Conservation (phyloP, 2,113 vertebrate genomes). For the Ptychochromis oligacanthus region DNA sequence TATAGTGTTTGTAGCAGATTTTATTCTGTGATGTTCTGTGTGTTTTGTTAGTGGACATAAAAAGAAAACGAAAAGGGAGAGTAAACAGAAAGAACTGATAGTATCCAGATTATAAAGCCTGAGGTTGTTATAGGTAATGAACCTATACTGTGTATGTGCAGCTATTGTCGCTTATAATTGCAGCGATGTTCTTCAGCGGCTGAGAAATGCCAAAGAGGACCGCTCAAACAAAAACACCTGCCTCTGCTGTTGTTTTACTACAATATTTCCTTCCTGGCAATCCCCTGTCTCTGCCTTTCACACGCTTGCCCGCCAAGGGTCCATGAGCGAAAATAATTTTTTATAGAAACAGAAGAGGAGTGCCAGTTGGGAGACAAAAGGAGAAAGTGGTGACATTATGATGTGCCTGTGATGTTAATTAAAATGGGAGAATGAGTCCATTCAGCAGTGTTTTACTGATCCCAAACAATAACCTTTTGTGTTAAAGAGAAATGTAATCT, state of each 20-base stretch:
- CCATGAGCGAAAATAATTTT: neutral
- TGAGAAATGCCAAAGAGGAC: conserved; percentile 74
- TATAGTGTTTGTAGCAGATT: neutral
- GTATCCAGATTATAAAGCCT: conserved; percentile 77
- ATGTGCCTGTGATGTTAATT: conserved; percentile 87
- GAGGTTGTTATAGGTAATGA: conserved; percentile 85
- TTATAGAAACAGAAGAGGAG: neutral
- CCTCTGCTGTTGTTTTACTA: conserved; percentile 81
- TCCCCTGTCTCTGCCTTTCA: conserved; percentile 75
- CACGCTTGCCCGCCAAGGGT: neutral
- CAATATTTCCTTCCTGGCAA: conserved; percentile 85
- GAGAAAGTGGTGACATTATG: conserved; percentile 78
- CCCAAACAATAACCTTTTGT: conserved; percentile 51
- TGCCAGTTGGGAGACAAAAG: conserved; percentile 68
- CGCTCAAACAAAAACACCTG: conserved; percentile 72
- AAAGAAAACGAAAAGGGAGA: neutral
- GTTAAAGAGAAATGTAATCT: conserved; percentile 29
- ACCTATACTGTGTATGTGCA: conserved; percentile 81
- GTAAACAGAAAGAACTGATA: conserved; percentile 41
- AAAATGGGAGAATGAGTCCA: conserved; percentile 86
- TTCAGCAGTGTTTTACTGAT: conserved; percentile 64
- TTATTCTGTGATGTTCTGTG: neutral
- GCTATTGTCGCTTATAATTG: conserved; percentile 86
- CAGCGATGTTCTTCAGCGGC: conserved; percentile 83
- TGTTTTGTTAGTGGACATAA: conserved; percentile 15